A percentile compares a stretch with the other conserved stretches of the same genome.
Evolutionary conservation across 2,113 vertebrate species (phyloP).

Genomic region (Buteo buteo): DNA sequence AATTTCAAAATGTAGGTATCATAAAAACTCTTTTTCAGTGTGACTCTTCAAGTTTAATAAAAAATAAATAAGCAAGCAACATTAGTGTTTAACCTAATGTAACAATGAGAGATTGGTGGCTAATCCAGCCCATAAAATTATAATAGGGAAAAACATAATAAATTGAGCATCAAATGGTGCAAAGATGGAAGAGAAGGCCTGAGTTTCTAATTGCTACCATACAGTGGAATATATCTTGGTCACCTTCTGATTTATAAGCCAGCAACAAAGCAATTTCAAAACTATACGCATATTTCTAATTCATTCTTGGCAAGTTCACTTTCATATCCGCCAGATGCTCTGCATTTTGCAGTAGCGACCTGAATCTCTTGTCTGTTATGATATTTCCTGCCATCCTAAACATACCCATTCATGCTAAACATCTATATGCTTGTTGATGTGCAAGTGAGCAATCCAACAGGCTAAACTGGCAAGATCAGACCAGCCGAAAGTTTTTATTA

Average conservation of each 20-base stretch:
- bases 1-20: not conserved
- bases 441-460: not conserved
- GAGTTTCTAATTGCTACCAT: not conserved
- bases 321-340: not conserved
- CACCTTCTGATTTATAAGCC: not conserved
- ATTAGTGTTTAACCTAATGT: not conserved
- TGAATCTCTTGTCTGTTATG: conserved; percentile 26
- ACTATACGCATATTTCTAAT: not conserved
- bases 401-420: not conserved
- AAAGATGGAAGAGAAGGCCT: not conserved
- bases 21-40: not conserved
- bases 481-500: not conserved
- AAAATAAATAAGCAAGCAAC: not conserved
- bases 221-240: not conserved
- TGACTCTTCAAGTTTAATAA: not conserved
- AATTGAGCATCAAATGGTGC: not conserved
- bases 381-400: conserved; percentile 12
- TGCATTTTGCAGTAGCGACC: conserved; percentile 9
- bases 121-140: not conserved
- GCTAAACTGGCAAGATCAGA: not conserved
- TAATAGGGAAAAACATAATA: not conserved
- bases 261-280: not conserved
- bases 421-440: not conserved
- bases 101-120: not conserved
- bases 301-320: not conserved